Conservation (phyloP, 2,797 vertebrate species). For the Hyperoplus lanceolatus region DNA sequence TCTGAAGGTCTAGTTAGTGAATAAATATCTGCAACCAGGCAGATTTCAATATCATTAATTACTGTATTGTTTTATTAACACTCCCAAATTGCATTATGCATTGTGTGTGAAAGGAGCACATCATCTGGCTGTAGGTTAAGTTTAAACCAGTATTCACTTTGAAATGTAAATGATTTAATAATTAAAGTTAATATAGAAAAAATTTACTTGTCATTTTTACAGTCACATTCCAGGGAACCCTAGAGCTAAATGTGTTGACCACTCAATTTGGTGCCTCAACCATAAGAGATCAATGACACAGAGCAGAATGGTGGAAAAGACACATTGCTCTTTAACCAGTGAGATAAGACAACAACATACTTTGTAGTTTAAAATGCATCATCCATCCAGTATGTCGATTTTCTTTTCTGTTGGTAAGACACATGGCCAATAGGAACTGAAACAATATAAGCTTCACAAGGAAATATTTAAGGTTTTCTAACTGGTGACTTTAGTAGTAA, state of each 20-base stretch:
- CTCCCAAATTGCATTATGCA: neutral
- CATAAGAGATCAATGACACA: neutral
- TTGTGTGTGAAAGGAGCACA: no score
- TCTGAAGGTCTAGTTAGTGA: conserved; percentile 37
- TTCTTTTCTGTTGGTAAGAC: neutral
- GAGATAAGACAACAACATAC: neutral
- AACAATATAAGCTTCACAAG: neutral
- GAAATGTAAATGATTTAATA: neutral
- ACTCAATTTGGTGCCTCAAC: neutral
- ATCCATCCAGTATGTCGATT: neutral
- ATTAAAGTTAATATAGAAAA: neutral
- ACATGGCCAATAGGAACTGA: neutral
- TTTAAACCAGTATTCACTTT: conserved; percentile 1
- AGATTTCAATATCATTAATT: conserved; percentile 28
- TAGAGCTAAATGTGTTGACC: neutral
- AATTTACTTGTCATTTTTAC: neutral
- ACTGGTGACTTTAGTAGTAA: neutral
- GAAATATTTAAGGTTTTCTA: neutral
- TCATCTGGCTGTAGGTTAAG: neutral
- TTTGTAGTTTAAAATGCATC: neutral
- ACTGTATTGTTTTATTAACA: conserved; percentile 9
- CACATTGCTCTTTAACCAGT: neutral
- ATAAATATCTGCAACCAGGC: conserved; percentile 19
- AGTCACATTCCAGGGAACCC: neutral
- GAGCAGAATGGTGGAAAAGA: neutral